These are phyloP conservation scores for Mus spretus DNA, from an alignment of 2,797 vertebrate species.

Conservation along the genomic window DNA sequence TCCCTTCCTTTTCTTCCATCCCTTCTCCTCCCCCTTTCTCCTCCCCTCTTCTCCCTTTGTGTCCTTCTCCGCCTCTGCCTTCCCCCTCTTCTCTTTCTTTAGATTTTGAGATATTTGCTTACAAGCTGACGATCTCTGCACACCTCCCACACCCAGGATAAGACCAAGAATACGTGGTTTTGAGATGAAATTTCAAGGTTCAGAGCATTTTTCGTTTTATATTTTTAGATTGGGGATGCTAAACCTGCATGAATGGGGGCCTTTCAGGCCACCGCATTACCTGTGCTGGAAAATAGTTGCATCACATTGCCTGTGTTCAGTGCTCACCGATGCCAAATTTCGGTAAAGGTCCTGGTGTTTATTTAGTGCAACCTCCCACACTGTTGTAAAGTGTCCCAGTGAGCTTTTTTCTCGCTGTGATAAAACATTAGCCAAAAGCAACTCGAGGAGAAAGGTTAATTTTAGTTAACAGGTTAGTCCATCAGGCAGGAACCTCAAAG, in stretches of 20 bases:
- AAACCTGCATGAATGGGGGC: background rate
- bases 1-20: too few species aligned
- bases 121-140: background rate
- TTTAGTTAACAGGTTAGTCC: background rate
- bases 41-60: background rate
- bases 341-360: background rate
- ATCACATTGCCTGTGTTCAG: background rate
- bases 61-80: background rate
- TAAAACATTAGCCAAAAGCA: background rate
- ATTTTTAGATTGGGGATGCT: background rate
- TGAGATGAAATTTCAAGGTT: background rate
- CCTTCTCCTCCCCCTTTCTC: background rate
- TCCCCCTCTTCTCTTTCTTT: background rate
- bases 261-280: background rate
- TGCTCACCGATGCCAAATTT: background rate
- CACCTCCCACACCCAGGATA: background rate
- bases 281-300: background rate
- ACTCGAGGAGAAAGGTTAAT: background rate
- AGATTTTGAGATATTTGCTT: background rate
- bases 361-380: conserved; percentile 4
- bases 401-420: background rate
- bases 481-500: background rate
- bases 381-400: conserved; percentile 5
- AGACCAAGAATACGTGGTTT: background rate
- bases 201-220: background rate